Conservation (phyloP, 2,888 invertebrate genomes). For the Nymphalis c-album region DNA sequence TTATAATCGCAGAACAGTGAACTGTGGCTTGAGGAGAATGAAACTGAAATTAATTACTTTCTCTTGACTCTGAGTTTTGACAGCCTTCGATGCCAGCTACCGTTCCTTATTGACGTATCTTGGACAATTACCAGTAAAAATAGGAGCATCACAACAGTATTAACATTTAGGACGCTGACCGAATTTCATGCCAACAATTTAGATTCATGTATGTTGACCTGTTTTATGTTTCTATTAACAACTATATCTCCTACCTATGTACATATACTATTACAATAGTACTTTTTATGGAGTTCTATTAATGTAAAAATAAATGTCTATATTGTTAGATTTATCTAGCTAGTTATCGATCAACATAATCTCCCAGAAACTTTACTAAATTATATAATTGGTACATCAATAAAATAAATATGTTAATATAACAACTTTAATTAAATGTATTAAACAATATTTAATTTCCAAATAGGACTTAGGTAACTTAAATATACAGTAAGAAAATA, state of each 20-base stretch:
- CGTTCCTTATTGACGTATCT: conserved; percentile 65
- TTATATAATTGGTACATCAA: too few relatives aligned
- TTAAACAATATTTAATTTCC: too few relatives aligned
- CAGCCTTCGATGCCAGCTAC: conserved; percentile 51
- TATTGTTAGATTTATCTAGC: too few relatives aligned
- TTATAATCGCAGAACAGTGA: conserved; percentile 66
- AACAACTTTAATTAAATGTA: too few relatives aligned
- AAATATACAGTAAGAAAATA: not conserved
- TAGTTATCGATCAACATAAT: too few relatives aligned
- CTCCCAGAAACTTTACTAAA: too few relatives aligned
- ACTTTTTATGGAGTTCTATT: too few relatives aligned
- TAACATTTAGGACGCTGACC: conserved; percentile 75
- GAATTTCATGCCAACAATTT: conserved; percentile 71
- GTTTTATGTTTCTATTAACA: conserved; percentile 17
- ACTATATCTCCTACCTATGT: not conserved
- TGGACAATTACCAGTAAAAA: conserved; percentile 78
- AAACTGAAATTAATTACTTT: conserved; percentile 74
- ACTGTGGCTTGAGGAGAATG: conserved; percentile 60
- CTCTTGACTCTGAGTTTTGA: conserved; percentile 52
- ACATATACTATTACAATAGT: not conserved
- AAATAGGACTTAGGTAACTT: too few relatives aligned
- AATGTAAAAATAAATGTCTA: too few relatives aligned
- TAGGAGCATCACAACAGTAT: conserved; percentile 69
- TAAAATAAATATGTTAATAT: too few relatives aligned
- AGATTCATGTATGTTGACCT: conserved; percentile 43